These are phyloP conservation scores for Drosophila nr. perissopoda DNA, from an alignment of 2,888 invertebrate species.

Conservation along the genomic window DNA sequence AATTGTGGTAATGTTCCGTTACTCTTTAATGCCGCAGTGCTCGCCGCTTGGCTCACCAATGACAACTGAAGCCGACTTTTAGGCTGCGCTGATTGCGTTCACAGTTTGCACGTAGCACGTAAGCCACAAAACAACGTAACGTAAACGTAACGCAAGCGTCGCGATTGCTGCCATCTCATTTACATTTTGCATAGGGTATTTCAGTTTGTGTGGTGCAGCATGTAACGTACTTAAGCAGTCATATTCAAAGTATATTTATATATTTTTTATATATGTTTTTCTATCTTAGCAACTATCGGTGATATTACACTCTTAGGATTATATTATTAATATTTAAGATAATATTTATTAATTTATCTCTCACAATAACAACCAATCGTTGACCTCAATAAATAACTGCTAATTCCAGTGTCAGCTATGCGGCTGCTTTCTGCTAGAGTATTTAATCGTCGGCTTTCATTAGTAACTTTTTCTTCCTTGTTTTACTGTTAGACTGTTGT, in stretches of 20 bases:
- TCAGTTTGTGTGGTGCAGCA: no score
- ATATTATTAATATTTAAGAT: not conserved
- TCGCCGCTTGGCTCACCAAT: slow-evolving; percentile 51
- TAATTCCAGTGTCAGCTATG: not conserved
- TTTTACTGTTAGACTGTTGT: slow-evolving; percentile 14
- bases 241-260: no score
- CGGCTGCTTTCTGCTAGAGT: not conserved
- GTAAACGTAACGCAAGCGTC: slow-evolving; percentile 23
- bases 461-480: not conserved
- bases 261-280: not conserved
- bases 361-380: not conserved
- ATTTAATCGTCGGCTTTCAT: not conserved
- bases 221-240: no score
- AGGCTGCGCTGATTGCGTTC: slow-evolving; percentile 63
- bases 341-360: not conserved
- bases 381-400: not conserved
- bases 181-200: slow-evolving; percentile 27
- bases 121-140: slow-evolving; percentile 20
- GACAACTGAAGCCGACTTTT: slow-evolving; percentile 75
- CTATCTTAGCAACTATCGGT: not conserved
- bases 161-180: slow-evolving; percentile 32
- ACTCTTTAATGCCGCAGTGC: slow-evolving; percentile 38
- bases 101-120: slow-evolving; percentile 17
- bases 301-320: not conserved
- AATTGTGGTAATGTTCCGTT: slow-evolving; percentile 21